phyloP scores from a whole-genome alignment of 2,113 vertebrate genomes.

The Cnemophilus loriae region DNA sequence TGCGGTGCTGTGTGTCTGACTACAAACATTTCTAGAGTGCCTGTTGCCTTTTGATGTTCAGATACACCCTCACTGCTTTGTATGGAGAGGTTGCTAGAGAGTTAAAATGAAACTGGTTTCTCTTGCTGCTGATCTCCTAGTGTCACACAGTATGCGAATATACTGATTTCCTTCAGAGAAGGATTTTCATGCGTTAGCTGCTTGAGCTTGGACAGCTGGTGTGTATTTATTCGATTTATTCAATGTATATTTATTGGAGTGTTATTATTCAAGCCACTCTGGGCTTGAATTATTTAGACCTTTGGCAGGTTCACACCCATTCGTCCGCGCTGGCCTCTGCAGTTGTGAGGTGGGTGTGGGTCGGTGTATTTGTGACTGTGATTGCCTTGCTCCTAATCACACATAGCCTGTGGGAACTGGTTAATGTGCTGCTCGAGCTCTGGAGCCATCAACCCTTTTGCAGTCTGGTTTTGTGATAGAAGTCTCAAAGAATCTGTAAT shows the following conservation, averaged over 20 bases:
- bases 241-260: not conserved
- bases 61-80: not conserved
- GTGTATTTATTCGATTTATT: not conserved
- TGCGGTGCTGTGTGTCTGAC: conserved; percentile 6
- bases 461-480: not conserved
- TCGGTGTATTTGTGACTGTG: not conserved
- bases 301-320: not conserved
- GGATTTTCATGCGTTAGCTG: not conserved
- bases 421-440: not conserved
- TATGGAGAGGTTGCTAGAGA: not conserved
- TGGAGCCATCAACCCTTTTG: not conserved
- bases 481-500: not conserved
- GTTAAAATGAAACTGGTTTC: not conserved
- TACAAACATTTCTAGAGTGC: not conserved
- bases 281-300: not conserved
- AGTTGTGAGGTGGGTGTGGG: not conserved
- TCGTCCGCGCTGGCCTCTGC: not conserved
- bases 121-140: not conserved
- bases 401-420: not conserved
- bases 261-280: not conserved
- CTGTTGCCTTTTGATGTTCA: not conserved
- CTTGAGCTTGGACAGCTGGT: not conserved
- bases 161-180: not conserved
- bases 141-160: not conserved
- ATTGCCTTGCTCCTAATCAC: not conserved